Evolutionary conservation across 2,888 invertebrate species (phyloP).

Genomic region (Plagiodera versicolora): DNA sequence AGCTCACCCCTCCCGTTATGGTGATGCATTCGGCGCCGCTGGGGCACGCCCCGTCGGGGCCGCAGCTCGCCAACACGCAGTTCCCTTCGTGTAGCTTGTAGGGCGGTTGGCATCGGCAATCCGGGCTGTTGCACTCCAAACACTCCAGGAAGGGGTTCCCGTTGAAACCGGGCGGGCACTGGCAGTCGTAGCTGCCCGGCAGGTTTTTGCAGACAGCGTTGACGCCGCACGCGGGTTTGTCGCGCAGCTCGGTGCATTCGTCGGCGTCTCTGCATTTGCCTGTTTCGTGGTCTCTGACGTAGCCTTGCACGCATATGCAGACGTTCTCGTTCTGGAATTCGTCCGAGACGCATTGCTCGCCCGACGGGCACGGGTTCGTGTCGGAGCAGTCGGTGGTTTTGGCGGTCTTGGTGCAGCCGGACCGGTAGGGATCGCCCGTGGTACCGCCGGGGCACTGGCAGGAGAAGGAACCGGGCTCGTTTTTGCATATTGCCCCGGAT

Average conservation of each 20-base stretch:
- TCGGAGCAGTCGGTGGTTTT: constrained; percentile 71
- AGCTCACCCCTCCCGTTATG: constrained; percentile 87
- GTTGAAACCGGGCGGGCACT: constrained; percentile 84
- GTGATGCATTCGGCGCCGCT: constrained; percentile 87
- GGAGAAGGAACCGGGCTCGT: constrained; percentile 80
- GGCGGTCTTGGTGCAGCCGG: constrained; percentile 71
- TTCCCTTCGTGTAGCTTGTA: constrained; percentile 82
- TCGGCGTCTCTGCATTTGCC: constrained; percentile 83
- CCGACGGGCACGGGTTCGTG: constrained; percentile 75
- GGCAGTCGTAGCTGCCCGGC: constrained; percentile 91
- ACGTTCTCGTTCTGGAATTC: constrained; percentile 75
- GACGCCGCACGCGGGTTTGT: constrained; percentile 80
- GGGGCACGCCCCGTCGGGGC: constrained; percentile 78
- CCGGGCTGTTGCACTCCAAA: constrained; percentile 74
- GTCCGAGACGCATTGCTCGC: constrained; percentile 84
- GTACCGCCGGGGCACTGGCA: constrained; percentile 88
- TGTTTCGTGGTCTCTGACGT: constrained; percentile 72
- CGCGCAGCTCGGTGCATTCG: constrained; percentile 76
- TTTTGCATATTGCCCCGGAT: constrained; percentile 83
- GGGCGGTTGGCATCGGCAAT: constrained; percentile 85
- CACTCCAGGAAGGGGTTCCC: constrained; percentile 89
- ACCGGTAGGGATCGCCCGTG: constrained; percentile 77
- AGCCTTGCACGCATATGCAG: constrained; percentile 88
- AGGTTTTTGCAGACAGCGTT: constrained; percentile 91
- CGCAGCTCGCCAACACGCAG: constrained; percentile 84